Evolutionary conservation across 1,140 invertebrate species (phyloP).

Genomic region (Diuraphis noxia): DNA sequence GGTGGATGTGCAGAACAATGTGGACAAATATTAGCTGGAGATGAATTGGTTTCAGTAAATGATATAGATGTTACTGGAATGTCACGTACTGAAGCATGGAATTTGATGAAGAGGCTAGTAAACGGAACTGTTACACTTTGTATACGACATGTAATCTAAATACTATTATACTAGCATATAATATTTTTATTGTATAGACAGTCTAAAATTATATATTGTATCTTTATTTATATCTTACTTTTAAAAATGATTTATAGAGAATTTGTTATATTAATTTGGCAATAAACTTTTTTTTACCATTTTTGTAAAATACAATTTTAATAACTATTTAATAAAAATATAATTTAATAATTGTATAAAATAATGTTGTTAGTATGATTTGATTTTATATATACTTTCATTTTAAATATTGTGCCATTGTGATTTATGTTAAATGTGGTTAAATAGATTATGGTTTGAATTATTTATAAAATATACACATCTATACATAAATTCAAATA

Average conservation of each 20-base stretch:
- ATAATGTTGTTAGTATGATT: not conserved
- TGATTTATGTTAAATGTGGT: conserved; percentile 1
- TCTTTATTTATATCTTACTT: conserved; percentile 2
- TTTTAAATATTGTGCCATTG: conserved; percentile 47
- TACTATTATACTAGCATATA: not conserved
- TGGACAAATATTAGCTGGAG: conserved; percentile 79
- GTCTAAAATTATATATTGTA: not conserved
- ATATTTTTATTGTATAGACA: not conserved
- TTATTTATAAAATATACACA: not conserved
- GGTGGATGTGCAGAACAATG: conserved; percentile 89
- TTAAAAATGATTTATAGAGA: not conserved
- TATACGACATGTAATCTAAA: conserved; percentile 61
- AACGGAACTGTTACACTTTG: conserved; percentile 73
- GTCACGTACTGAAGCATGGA: conserved; percentile 91
- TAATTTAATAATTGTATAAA: conserved; percentile 12
- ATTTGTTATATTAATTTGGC: not conserved
- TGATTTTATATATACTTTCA: not conserved
- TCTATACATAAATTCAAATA: not conserved
- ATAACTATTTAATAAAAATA: conserved; percentile 36
- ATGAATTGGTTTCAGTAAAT: conserved; percentile 84
- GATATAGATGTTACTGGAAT: conserved; percentile 77
- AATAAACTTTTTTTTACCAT: not conserved
- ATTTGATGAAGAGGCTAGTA: conserved; percentile 83
- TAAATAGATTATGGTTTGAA: not conserved
- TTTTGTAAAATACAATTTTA: conserved; percentile 34